Evolutionary conservation across 2,888 invertebrate genomes (phyloP).

Genomic region (Cataglyphis livida): DNA sequence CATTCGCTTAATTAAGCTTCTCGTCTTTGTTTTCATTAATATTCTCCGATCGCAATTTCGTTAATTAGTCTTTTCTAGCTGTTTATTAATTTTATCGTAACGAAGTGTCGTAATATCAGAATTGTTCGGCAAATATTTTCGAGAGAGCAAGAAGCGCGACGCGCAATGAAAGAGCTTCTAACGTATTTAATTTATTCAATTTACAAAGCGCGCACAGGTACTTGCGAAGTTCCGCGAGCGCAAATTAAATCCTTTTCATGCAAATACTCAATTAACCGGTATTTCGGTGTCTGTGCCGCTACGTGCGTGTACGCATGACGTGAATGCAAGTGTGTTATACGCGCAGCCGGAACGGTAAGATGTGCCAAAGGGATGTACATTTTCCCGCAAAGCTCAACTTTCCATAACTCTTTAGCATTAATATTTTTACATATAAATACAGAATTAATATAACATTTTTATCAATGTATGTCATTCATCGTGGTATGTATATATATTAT

Average conservation of each 20-base stretch:
- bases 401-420: background rate
- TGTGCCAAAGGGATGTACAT: background rate
- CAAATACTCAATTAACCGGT: slow-evolving; percentile 45
- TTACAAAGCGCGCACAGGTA: slow-evolving; percentile 26
- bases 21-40: slow-evolving; percentile 8
- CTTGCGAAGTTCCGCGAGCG: slow-evolving; percentile 6
- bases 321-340: background rate
- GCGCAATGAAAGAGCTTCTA: slow-evolving; percentile 38
- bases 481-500: background rate
- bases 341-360: background rate
- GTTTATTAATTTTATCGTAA: slow-evolving; percentile 35
- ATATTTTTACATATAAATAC: too few species aligned
- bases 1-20: slow-evolving; percentile 37
- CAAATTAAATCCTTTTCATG: slow-evolving; percentile 51
- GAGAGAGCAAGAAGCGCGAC: slow-evolving; percentile 16
- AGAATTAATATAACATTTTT: background rate
- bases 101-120: slow-evolving; percentile 26
- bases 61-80: slow-evolving; percentile 36
- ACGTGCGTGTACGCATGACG: slow-evolving; percentile 13
- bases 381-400: background rate
- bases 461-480: background rate
- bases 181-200: slow-evolving; percentile 47
- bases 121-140: slow-evolving; percentile 39
- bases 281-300: background rate
- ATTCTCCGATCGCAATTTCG: slow-evolving; percentile 23